Percentiles rank a stretch among this genome's conserved stretches.
These are phyloP conservation scores for Chlorospingus semifuscus DNA, from an alignment of 2,797 vertebrate species.

Conservation along the genomic window DNA sequence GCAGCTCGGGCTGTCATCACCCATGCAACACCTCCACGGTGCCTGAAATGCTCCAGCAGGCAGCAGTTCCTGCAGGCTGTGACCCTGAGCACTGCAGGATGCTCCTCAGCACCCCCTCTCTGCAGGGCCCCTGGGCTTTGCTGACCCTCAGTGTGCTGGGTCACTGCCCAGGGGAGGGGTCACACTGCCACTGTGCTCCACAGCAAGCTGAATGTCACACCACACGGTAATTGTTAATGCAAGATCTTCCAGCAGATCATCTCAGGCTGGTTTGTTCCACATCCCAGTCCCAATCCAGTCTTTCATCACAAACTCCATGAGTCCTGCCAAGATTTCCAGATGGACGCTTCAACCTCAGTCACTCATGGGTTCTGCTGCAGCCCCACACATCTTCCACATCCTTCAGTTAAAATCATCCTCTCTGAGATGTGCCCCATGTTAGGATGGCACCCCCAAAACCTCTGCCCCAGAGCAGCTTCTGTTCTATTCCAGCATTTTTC, in stretches of 20 bases:
- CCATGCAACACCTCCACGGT: accelerated
- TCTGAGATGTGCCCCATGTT: not conserved
- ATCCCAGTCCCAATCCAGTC: not conserved
- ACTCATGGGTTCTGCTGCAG: not conserved
- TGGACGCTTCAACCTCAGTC: not conserved
- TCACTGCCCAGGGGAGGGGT: not conserved
- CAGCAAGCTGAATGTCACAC: not conserved
- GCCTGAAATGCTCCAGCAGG: not conserved
- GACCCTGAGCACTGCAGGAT: not conserved
- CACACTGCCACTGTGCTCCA: not conserved
- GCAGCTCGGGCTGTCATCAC: accelerated
- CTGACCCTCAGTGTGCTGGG: accelerated
- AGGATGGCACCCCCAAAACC: not conserved
- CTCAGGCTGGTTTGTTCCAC: not conserved
- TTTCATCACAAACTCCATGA: not conserved
- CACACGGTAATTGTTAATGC: not conserved
- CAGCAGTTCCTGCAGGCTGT: not conserved
- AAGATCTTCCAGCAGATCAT: not conserved
- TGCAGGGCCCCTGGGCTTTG: not conserved
- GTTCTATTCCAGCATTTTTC: not conserved
- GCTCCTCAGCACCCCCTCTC: not conserved
- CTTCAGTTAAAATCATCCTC: not conserved
- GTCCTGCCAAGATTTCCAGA: not conserved
- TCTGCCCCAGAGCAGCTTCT: not conserved
- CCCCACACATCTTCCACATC: accelerated